Percentiles rank a stretch among this genome's conserved stretches.
Conservation (phyloP, 2,888 invertebrate species). For the Camponotus fellah region DNA sequence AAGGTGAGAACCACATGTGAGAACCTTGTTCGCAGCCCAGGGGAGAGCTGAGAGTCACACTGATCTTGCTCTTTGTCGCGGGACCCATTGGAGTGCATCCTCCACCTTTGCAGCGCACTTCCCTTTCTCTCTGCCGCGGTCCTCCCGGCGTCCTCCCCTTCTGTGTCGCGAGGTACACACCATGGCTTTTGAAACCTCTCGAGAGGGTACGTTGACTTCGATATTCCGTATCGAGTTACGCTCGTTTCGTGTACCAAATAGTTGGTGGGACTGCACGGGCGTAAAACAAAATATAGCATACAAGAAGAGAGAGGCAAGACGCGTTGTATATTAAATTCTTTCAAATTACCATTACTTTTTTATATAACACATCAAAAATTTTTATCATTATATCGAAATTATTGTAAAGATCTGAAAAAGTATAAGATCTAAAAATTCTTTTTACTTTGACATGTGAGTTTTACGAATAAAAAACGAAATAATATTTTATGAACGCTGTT, state of each 20-base stretch:
- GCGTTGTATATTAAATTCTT: conserved; percentile 23
- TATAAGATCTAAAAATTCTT: background rate
- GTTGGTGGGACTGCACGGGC: conserved; percentile 53
- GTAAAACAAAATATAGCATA: conserved; percentile 44
- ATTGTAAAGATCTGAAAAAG: background rate
- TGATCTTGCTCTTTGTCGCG: conserved; percentile 84
- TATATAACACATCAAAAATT: background rate
- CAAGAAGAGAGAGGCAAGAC: conserved; percentile 5
- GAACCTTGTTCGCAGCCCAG: conserved; percentile 74
- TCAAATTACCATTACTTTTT: background rate
- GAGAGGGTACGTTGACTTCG: conserved; percentile 74
- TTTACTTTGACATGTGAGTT: background rate
- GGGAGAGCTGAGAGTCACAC: conserved; percentile 82
- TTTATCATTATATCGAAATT: background rate
- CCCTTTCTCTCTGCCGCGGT: conserved; percentile 59
- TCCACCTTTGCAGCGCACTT: conserved; percentile 59
- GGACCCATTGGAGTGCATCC: conserved; percentile 80
- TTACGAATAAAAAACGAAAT: background rate
- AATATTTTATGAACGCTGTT: background rate
- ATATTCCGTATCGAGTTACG: conserved; percentile 81
- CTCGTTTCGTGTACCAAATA: conserved; percentile 72
- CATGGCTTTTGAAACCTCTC: conserved; percentile 78
- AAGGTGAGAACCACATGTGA: conserved; percentile 78
- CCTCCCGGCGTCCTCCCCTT: conserved; percentile 61
- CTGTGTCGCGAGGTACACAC: conserved; percentile 76